A percentile compares a stretch with the other conserved stretches of the same genome.
phyloP scores from a whole-genome alignment of 1,140 invertebrate genomes.

The Hylaeus anthracinus region DNA sequence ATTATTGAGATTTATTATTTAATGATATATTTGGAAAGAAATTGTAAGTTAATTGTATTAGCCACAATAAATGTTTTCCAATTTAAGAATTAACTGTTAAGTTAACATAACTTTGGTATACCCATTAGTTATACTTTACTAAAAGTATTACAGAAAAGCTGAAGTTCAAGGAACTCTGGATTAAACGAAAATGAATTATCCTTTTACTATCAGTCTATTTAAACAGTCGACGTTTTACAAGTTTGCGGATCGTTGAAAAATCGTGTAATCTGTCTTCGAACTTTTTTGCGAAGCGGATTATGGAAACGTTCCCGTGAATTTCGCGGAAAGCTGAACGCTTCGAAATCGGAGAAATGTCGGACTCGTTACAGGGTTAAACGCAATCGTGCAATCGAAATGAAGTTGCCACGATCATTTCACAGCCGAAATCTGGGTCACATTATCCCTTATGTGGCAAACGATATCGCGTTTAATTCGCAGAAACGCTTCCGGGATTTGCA shows the following conservation, averaged over 20 bases:
- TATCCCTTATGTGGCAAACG: background rate
- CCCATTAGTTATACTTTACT: too few relatives aligned
- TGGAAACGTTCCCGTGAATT: too few relatives aligned
- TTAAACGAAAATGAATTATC: too few relatives aligned
- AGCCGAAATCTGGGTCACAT: constrained; percentile 12
- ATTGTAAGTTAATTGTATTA: too few relatives aligned
- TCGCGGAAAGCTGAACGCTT: background rate
- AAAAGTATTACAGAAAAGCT: too few relatives aligned
- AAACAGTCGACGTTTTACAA: background rate
- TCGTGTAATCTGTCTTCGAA: background rate
- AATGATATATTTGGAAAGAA: too few relatives aligned
- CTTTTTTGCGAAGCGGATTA: background rate
- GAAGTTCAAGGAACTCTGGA: too few relatives aligned
- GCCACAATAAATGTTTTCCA: too few relatives aligned
- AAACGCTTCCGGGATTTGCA: constrained; percentile 3
- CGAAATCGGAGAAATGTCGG: background rate
- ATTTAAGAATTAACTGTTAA: too few relatives aligned
- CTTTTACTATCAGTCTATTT: background rate
- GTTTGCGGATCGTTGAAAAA: constrained; percentile 7
- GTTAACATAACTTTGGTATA: too few relatives aligned
- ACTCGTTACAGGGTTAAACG: constrained; percentile 3
- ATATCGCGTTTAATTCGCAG: constrained; percentile 16
- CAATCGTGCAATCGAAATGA: constrained; percentile 1
- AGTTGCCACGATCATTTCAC: background rate
- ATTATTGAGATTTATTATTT: too few relatives aligned